Evolutionary conservation across 2,797 vertebrate genomes (phyloP).

Genomic region (Danio tinwini): DNA sequence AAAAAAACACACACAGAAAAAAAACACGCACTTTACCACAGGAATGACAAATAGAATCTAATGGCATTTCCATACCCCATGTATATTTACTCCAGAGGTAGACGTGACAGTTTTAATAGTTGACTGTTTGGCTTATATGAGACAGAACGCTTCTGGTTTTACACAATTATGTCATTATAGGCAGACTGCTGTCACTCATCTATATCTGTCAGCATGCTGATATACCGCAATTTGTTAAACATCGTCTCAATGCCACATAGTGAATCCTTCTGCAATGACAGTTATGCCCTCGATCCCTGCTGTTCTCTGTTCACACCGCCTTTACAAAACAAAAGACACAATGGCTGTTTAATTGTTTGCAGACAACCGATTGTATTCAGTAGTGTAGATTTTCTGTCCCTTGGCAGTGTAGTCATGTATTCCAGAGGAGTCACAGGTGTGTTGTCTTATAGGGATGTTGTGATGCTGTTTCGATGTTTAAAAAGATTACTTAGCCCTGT

Average conservation of each 20-base stretch:
- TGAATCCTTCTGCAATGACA: constrained; percentile 75
- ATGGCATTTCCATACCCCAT: not conserved
- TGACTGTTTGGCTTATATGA: not conserved
- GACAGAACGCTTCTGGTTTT: constrained; percentile 33
- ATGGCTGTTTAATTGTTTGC: constrained; percentile 22
- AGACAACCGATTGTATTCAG: not conserved
- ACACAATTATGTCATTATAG: constrained; percentile 58
- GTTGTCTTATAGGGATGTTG: constrained; percentile 8
- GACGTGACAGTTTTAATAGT: not conserved
- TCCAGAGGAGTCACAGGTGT: constrained; percentile 5
- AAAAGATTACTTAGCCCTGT: constrained; percentile 58
- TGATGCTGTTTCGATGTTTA: constrained; percentile 47
- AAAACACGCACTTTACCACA: not conserved
- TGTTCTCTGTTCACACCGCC: constrained; percentile 12
- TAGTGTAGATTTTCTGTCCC: not conserved
- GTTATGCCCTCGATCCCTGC: constrained; percentile 74
- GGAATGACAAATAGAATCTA: not conserved
- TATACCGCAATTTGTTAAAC: constrained; percentile 83
- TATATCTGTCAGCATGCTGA: constrained; percentile 77
- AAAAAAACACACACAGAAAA: too few relatives aligned
- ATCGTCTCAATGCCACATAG: constrained; percentile 69
- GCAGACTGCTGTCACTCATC: constrained; percentile 66
- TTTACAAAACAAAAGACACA: constrained; percentile 33
- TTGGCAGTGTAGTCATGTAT: constrained; percentile 20
- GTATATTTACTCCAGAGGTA: not conserved